Conservation (phyloP, 1,140 invertebrate species). For the Calephelis nemesis region DNA sequence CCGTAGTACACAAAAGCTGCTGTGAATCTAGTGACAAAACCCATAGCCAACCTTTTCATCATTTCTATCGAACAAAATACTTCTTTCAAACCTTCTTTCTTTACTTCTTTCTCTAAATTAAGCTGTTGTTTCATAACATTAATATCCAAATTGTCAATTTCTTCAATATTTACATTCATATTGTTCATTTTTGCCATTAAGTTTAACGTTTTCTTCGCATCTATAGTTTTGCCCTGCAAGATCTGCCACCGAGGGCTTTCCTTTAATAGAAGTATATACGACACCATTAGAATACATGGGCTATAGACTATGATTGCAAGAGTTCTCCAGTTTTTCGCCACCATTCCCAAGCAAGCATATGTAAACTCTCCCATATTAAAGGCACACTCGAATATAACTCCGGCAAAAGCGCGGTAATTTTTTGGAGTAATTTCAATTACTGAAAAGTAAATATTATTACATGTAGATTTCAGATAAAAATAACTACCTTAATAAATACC, state of each 20-base stretch:
- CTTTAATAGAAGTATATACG: slow-evolving; percentile 80
- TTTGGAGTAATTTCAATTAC: slow-evolving; percentile 88
- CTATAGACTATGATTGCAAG: slow-evolving; percentile 83
- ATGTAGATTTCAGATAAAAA: too few relatives aligned
- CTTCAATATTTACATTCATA: slow-evolving; percentile 36
- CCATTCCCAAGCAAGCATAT: slow-evolving; percentile 84
- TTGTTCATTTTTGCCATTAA: slow-evolving; percentile 70
- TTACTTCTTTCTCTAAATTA: slow-evolving; percentile 36
- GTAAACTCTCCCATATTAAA: slow-evolving; percentile 86
- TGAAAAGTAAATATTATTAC: slow-evolving; percentile 56
- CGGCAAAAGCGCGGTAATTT: slow-evolving; percentile 83
- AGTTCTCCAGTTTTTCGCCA: slow-evolving; percentile 84
- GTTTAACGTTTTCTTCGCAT: slow-evolving; percentile 80
- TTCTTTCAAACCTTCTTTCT: slow-evolving; percentile 41
- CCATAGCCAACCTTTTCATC: slow-evolving; percentile 43
- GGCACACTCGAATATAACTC: slow-evolving; percentile 84
- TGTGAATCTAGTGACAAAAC: slow-evolving; percentile 82
- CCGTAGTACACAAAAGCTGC: slow-evolving; percentile 89
- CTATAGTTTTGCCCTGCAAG: slow-evolving; percentile 82
- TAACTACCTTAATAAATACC: too few relatives aligned
- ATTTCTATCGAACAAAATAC: slow-evolving; percentile 51
- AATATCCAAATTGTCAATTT: slow-evolving; percentile 42
- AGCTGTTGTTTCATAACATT: slow-evolving; percentile 43
- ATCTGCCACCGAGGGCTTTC: slow-evolving; percentile 88
- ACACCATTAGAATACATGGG: slow-evolving; percentile 82